These are phyloP conservation scores for Augochlora pura DNA, from an alignment of 1,140 invertebrate genomes.

Conservation along the genomic window DNA sequence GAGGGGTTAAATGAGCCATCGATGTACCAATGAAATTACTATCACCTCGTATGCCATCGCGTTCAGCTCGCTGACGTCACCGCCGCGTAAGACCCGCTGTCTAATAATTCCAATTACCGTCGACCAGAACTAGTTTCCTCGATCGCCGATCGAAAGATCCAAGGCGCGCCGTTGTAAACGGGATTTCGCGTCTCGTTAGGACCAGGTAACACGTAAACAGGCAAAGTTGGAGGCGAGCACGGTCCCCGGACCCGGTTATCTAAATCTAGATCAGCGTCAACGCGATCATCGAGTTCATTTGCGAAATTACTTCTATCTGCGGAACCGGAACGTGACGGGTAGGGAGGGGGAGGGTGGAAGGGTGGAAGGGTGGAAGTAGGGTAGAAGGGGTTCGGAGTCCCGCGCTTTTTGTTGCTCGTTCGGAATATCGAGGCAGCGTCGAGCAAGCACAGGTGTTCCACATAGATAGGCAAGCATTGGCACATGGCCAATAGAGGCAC, in stretches of 20 bases:
- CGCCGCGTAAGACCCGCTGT: too few species aligned
- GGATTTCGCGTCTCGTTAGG: not conserved
- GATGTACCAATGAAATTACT: too few species aligned
- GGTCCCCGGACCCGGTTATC: not conserved
- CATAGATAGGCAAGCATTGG: constrained; percentile 79
- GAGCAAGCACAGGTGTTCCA: constrained; percentile 78
- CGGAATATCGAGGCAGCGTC: constrained; percentile 64
- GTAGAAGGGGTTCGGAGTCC: not conserved
- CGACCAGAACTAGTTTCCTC: too few species aligned
- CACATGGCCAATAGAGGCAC: constrained; percentile 78
- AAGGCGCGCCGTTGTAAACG: too few species aligned
- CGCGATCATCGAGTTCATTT: constrained; percentile 29
- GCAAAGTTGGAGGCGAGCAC: not conserved
- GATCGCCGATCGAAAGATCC: too few species aligned
- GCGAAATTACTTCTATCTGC: constrained; percentile 22
- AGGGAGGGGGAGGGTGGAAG: too few species aligned
- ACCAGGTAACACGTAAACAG: not conserved
- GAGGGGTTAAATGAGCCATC: too few species aligned
- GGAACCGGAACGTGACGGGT: not conserved
- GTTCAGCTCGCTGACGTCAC: too few species aligned
- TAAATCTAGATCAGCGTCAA: constrained; percentile 1
- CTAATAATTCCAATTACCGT: too few species aligned
- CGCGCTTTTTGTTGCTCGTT: constrained; percentile 35
- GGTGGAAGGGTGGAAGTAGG: too few species aligned
- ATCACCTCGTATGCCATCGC: too few species aligned